Conservation (phyloP, 23 tunicate species). For the Aplidium turbinatum region DNA sequence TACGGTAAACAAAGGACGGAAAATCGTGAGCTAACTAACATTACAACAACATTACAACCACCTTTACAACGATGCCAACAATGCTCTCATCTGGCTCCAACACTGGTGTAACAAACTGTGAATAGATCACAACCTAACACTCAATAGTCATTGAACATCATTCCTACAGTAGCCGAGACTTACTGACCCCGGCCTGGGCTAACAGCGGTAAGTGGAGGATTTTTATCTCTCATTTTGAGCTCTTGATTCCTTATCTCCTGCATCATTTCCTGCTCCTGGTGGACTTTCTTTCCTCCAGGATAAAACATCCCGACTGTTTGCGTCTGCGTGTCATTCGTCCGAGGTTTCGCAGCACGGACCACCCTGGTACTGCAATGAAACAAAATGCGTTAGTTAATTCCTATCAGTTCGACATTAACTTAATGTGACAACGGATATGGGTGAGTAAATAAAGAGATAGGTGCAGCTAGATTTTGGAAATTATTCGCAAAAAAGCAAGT, state of each 20-base stretch:
- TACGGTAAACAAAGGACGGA: too few species aligned
- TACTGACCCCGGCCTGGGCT: conserved; percentile 94
- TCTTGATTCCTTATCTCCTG: conserved; percentile 71
- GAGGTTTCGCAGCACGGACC: conserved; percentile 69
- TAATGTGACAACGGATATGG: too few species aligned
- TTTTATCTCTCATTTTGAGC: conserved; percentile 79
- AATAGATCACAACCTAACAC: background rate
- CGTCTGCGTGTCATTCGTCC: conserved; percentile 41
- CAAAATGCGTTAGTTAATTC: too few species aligned
- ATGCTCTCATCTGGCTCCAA: too few species aligned
- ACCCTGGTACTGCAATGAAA: conserved; percentile 54
- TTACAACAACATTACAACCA: too few species aligned
- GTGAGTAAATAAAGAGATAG: too few species aligned
- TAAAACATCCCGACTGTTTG: conserved; percentile 95
- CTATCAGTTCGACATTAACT: too few species aligned
- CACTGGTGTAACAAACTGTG: too few species aligned
- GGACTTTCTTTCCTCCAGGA: conserved; percentile 91
- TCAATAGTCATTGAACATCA: background rate
- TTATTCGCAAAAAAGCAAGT: too few species aligned
- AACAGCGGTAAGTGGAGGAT: conserved; percentile 81
- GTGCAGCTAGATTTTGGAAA: too few species aligned
- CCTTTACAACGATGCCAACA: background rate
- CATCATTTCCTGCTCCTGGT: conserved; percentile 79
- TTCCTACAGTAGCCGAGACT: too few species aligned
- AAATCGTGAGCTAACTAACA: too few species aligned